A percentile compares a stretch with the other conserved stretches of the same genome.
Evolutionary conservation across 2,888 invertebrate genomes (phyloP).

Genomic region (Horisme vitalbata): DNA sequence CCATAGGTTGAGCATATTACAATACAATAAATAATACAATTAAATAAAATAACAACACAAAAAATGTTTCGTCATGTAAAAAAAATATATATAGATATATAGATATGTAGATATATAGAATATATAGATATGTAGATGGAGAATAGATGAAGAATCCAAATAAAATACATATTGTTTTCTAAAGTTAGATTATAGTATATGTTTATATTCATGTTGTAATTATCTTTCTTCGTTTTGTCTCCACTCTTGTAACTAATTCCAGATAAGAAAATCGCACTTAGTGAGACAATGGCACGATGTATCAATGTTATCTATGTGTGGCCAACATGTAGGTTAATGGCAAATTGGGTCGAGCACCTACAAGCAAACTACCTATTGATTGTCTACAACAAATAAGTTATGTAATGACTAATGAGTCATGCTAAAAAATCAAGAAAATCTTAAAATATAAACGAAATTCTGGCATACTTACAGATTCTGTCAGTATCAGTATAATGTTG

Average conservation of each 20-base stretch:
- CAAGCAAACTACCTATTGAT: slow-evolving; percentile 52
- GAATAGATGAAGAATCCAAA: too few species aligned
- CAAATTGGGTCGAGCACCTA: slow-evolving; percentile 69
- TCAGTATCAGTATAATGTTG: slow-evolving; percentile 33
- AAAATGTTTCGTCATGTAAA: too few species aligned
- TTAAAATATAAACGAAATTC: slow-evolving; percentile 6
- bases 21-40: too few species aligned
- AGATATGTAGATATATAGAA: too few species aligned
- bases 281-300: slow-evolving; percentile 56
- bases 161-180: too few species aligned
- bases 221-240: slow-evolving; percentile 25
- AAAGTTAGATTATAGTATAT: too few species aligned
- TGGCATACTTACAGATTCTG: slow-evolving; percentile 25
- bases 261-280: slow-evolving; percentile 52
- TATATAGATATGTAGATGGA: too few species aligned
- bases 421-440: slow-evolving; percentile 8
- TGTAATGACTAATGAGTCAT: slow-evolving; percentile 13
- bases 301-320: slow-evolving; percentile 63
- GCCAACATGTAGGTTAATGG: slow-evolving; percentile 65
- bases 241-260: slow-evolving; percentile 30
- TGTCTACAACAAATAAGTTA: slow-evolving; percentile 22
- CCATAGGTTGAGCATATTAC: too few species aligned
- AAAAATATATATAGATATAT: too few species aligned
- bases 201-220: slow-evolving; percentile 30
- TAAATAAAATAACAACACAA: too few species aligned